Base-by-base conservation (phyloP, 2,888 invertebrate genomes). In the Rosalia funebris region DNA sequence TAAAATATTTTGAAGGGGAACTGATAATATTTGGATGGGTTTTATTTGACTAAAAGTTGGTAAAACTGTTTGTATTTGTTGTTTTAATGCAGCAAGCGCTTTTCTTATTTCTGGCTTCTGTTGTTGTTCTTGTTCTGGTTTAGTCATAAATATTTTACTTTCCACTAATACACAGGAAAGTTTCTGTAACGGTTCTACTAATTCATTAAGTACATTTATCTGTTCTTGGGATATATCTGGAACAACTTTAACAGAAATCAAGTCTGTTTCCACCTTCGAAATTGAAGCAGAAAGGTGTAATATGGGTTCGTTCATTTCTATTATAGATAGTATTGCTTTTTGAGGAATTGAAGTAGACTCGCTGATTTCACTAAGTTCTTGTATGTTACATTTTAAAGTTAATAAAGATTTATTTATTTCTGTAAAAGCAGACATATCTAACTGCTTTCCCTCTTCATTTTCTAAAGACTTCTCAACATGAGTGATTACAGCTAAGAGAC, bases 51-150 rank as follows among this genome's bases (percentile, higher is more conserved):
- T 44, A 10, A 32, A 15, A 5, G 34, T 25, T 19, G 16, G n/a
- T 10, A 47, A 10, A 34, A 16, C 34, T 1, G 9, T n/a, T 4
- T 70, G 54, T 15, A 71, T 11, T n/a, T 61, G 37, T 32, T 57
- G 44, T 44, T 70, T 68, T 15, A 71, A 45, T 2, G 60, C 62
- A 42, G 34, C 5, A 1, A 67, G 50, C 20, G 64, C 66, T 19
- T 58, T 58, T 32, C 60, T 62, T 10, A 65, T 25, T 57, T 68
- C 61, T 41, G 69, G 58, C 39, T 47, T 64, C 47, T 65, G 53
- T 17, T 58, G 37, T 17, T 65, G 57, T 10, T 54, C 15, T 9
- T 65, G 25, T 37, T 66, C 57, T 47, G 62, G 45, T 9, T 32
- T 44, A 57, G 57, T 10, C 54, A 36, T 9, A 46, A 4, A 15